Base-by-base conservation (phyloP, 1,140 invertebrate species). In the Eubasilissa regina region DNA sequence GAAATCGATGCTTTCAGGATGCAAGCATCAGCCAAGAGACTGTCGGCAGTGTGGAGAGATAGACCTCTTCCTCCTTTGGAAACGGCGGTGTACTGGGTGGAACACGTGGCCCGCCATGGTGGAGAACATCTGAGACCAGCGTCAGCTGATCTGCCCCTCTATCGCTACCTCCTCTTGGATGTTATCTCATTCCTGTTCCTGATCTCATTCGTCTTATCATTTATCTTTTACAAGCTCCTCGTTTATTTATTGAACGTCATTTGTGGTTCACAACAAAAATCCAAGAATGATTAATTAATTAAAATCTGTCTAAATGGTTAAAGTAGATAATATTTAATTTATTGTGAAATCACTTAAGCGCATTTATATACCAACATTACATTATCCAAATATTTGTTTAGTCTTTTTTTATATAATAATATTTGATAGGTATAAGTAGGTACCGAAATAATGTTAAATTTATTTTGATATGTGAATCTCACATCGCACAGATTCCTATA, bases 81-180 rank as follows among this genome's bases (percentile, higher is more conserved):
- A 25, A 89, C 83, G 10, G 90, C 90, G 8, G 86, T 88, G 43
- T 91, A 86, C 83, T 92, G 91, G 91, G 87, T 90, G 0, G 90
- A 92, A 83, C 90, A 89, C 64, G 86, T 89, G 9, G 86, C 89
- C 13, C 84, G 87, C 15, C 86, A 90, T 74, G 87, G 87, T 1
- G 89, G 88, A 51, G 83, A 88, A 44, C 85, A 88, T 6, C 84
- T 92, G 10, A 86, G 86, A 56, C 86, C 89, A 4, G 83, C 86
- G 1, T 88, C 87, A 17, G 83, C 85, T 1, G 85, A 89, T 44
- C 78, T 91, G 7, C 82, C 84, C 8, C 85, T 85, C 84, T 91
- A 89, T 83, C 86, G 91, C 78, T 92, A 91, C 83, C 87, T 90
- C 47, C 81, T 92, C n/a, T 81, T 92, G 7, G 92, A 93, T 84